Evolutionary conservation across 1,140 invertebrate species (phyloP), one percentile per base, ranked within the genome.

Genomic region (Sarcophaga bullata): DNA sequence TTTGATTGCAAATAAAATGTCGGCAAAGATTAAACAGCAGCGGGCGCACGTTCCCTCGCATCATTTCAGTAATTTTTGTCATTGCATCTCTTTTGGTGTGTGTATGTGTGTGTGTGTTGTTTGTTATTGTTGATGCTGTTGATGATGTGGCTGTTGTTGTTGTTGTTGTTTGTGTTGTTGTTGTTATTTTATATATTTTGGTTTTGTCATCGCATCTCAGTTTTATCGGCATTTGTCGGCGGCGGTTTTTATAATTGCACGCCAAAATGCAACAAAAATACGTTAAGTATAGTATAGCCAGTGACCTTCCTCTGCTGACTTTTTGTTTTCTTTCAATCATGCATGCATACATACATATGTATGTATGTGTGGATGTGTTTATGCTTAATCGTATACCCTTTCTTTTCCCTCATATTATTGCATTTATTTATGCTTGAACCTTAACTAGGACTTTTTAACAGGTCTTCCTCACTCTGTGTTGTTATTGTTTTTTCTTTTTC

Each of bases 181-280:
- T 81, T 81, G 75, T 9, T 78, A 62, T 17, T 25, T 10, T 47
- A 49, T 82, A 52, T 76, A 82, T 75, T 82, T 58, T 15, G 37
- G 73, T 76, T 76, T 76, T 76, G 73, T 76, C 73, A 76, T 76
- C 48, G 47, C 48, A 76, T 76, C 48, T 76, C 48, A 76, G 73
- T 76, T 76, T 76, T 76, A 76, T 76, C 73, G 73, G 73, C 73
- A 76, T 76, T 76, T 76, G 78, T 80, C 78, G 78, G 50, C 78
- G 78, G 50, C 78, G 78, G 78, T 62, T 80, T 54, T 76, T 76
- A 76, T 82, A 78, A 82, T 82, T 78, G 81, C 46, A 62, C 81
- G 15, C 37, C 15, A 37, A 73, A 37, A 73, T 46, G 8, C 73
- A 48, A 47, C 72, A 73, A 46, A 73, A 13, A 73, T 76, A 17